Evolutionary conservation across 1,140 invertebrate species (phyloP).

Genomic region (Nymphalis io): DNA sequence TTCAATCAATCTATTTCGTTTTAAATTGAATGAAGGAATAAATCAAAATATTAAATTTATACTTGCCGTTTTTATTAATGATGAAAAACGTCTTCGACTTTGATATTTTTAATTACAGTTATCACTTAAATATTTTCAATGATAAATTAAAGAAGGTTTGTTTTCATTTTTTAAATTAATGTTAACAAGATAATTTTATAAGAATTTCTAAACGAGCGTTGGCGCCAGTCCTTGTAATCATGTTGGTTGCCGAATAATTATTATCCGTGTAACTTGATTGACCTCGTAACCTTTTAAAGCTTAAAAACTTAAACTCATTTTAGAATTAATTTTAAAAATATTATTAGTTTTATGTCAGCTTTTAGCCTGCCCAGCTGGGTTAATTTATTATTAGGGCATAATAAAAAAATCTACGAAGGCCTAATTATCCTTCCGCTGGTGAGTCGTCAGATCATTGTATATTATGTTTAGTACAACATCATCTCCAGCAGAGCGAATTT

Average conservation of each 20-base stretch:
- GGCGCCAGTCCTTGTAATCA: constrained; percentile 28
- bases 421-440: too few species aligned
- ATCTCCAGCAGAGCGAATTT: too few species aligned
- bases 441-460: too few species aligned
- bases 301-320: not conserved
- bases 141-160: too few species aligned
- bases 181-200: constrained; percentile 5
- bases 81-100: constrained; percentile 4
- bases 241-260: constrained; percentile 21
- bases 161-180: not conserved
- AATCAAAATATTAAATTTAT: not conserved
- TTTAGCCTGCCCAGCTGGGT: too few species aligned
- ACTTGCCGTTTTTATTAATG: not conserved
- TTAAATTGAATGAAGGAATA: constrained; percentile 13
- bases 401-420: too few species aligned
- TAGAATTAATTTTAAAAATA: too few species aligned
- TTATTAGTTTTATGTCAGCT: too few species aligned
- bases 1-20: constrained; percentile 11
- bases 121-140: too few species aligned
- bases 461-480: too few species aligned
- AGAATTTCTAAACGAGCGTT: constrained; percentile 17
- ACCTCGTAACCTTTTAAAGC: constrained; percentile 29
- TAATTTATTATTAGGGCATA: too few species aligned
- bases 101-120: too few species aligned
- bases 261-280: constrained; percentile 1